A percentile compares a stretch with the other conserved stretches of the same genome.
These are phyloP conservation scores for Leptopilina drosophilae DNA, from an alignment of 2,888 invertebrate genomes.

Conservation along the genomic window DNA sequence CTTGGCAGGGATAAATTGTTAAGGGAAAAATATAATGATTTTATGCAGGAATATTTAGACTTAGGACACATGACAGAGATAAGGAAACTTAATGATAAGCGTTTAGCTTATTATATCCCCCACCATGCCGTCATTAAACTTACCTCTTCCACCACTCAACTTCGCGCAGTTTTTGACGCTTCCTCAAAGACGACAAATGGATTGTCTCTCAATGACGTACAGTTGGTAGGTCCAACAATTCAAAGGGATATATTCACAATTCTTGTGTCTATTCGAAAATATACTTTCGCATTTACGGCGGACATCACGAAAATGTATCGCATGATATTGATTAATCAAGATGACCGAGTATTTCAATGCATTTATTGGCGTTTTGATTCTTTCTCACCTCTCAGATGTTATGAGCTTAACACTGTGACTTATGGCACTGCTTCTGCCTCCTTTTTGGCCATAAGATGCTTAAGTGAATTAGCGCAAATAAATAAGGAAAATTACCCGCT, in stretches of 20 bases:
- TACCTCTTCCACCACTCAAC: neutral
- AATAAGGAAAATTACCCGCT: no score
- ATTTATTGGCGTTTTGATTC: conserved; percentile 1
- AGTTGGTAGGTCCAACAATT: neutral
- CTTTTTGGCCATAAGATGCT: neutral
- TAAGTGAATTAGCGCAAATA: no score
- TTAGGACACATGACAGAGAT: neutral
- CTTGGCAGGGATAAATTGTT: neutral
- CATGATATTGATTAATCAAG: neutral
- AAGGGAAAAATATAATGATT: neutral
- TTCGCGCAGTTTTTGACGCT: neutral
- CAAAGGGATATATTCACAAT: neutral
- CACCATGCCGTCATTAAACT: neutral
- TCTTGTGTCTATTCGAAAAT: neutral
- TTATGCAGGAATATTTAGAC: neutral
- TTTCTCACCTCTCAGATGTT: neutral
- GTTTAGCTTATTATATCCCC: neutral
- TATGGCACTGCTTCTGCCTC: conserved; percentile 1
- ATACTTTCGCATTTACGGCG: neutral
- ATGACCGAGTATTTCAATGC: neutral
- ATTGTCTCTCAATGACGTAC: neutral
- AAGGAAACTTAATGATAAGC: neutral
- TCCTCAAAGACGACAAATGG: neutral
- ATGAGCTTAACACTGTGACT: neutral
- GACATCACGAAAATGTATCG: neutral